A percentile compares a stretch with the other conserved stretches of the same genome.
Evolutionary conservation across 2,797 vertebrate genomes (phyloP).

Genomic region (Pseudomugil tenellus): DNA sequence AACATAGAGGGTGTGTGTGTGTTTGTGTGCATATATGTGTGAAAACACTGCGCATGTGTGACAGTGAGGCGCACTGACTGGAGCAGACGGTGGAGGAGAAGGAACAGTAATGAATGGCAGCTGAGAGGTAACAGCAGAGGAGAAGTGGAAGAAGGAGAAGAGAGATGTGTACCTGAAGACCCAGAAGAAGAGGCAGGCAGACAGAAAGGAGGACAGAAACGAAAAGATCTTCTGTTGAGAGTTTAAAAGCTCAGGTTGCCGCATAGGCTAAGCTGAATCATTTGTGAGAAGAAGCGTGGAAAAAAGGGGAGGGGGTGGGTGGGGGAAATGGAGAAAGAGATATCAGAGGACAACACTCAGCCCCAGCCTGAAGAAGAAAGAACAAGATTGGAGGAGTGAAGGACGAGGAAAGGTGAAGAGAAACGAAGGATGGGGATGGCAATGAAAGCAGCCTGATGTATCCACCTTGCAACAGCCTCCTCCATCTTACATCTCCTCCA

Average conservation of each 20-base stretch:
- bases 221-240: slow-evolving; percentile 1
- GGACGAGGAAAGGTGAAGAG: slow-evolving; percentile 38
- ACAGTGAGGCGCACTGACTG: slow-evolving; percentile 64
- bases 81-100: slow-evolving; percentile 65
- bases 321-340: slow-evolving; percentile 66
- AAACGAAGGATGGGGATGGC: slow-evolving; percentile 35
- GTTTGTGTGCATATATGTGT: slow-evolving; percentile 58
- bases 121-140: slow-evolving; percentile 52
- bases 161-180: slow-evolving; percentile 45
- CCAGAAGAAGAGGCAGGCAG: slow-evolving; percentile 17
- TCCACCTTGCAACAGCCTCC: slow-evolving; percentile 70
- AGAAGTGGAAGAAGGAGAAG: slow-evolving; percentile 34
- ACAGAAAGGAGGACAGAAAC: slow-evolving; percentile 14
- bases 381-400: slow-evolving; percentile 46
- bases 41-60: slow-evolving; percentile 75
- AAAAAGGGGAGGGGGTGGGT: slow-evolving; percentile 2
- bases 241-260: slow-evolving; percentile 30
- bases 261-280: slow-evolving; percentile 27
- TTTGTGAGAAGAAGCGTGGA: slow-evolving; percentile 20
- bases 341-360: slow-evolving; percentile 33
- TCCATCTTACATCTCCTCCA: slow-evolving; percentile 78
- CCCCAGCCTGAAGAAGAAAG: slow-evolving; percentile 29
- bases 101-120: slow-evolving; percentile 63
- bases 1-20: slow-evolving; percentile 29
- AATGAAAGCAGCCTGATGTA: slow-evolving; percentile 58